Evolutionary conservation across 1,140 invertebrate genomes (phyloP).

Genomic region (Sesamia nonagrioides): DNA sequence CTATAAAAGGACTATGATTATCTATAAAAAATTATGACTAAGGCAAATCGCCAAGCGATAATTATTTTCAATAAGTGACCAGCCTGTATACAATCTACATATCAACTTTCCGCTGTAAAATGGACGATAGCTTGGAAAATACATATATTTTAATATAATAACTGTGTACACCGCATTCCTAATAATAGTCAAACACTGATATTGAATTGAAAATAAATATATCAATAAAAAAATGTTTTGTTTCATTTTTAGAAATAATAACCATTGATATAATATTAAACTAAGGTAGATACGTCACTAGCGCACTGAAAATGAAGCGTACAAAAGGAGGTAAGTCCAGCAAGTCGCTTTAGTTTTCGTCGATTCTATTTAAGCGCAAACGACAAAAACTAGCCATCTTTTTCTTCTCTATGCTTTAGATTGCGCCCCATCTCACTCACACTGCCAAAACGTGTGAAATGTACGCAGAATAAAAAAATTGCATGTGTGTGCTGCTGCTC

Average conservation of each 20-base stretch:
- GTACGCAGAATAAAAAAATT: no score
- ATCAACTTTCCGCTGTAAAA: conserved; percentile 44
- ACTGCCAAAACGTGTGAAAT: no score
- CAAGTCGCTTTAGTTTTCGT: no score
- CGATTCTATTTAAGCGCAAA: no score
- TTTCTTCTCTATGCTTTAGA: no score
- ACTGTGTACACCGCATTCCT: conserved; percentile 50
- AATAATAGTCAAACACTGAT: conserved; percentile 49
- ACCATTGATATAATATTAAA: neutral
- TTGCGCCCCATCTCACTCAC: no score
- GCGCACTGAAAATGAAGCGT: no score
- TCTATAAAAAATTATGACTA: neutral
- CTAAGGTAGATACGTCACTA: no score
- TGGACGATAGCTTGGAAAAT: conserved; percentile 44
- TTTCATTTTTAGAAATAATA: neutral
- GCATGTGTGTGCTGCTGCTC: no score
- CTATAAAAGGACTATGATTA: no score
- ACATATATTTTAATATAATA: conserved; percentile 48
- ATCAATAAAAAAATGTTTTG: conserved; percentile 27
- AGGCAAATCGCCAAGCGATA: neutral
- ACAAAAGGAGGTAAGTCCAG: no score
- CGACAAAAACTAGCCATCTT: no score
- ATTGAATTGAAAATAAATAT: conserved; percentile 50
- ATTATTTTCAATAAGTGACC: conserved; percentile 15
- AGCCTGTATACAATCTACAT: conserved; percentile 32